Conservation (phyloP, 2,888 invertebrate genomes). For the Eupeodes latifasciatus region DNA sequence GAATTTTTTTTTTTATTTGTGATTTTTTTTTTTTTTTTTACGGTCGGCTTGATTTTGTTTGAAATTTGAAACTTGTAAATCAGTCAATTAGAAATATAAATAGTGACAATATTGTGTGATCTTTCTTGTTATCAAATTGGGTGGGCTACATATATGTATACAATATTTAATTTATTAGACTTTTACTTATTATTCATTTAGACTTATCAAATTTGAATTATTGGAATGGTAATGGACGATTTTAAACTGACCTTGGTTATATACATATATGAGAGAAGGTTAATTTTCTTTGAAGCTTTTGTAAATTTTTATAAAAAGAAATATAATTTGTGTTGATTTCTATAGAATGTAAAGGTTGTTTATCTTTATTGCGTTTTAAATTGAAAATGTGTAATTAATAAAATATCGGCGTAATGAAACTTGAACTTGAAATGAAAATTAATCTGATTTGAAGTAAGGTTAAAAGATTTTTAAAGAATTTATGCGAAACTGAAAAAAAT, state of each 20-base stretch:
- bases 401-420: too few relatives aligned
- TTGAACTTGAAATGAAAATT: too few relatives aligned
- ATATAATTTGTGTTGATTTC: too few relatives aligned
- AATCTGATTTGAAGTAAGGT: too few relatives aligned
- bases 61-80: conserved; percentile 16
- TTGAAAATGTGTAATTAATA: too few relatives aligned
- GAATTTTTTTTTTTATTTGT: too few relatives aligned
- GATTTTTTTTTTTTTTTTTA: not conserved
- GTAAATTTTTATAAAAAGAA: too few relatives aligned
- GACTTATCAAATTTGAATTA: not conserved
- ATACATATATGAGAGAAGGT: not conserved
- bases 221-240: conserved; percentile 8
- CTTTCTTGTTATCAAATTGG: conserved; percentile 11
- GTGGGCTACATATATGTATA: conserved; percentile 16
- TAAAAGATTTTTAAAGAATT: too few relatives aligned
- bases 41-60: not conserved
- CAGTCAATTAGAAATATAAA: conserved; percentile 4
- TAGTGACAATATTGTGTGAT: not conserved
- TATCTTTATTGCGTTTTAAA: too few relatives aligned
- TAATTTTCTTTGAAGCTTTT: not conserved
- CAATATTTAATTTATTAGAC: not conserved
- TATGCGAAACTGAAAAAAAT: too few relatives aligned
- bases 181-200: not conserved
- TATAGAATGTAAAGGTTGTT: too few relatives aligned
- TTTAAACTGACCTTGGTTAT: conserved; percentile 8